phyloP scores from a whole-genome alignment of 1,140 invertebrate genomes.

The Paracyclopina nana region DNA sequence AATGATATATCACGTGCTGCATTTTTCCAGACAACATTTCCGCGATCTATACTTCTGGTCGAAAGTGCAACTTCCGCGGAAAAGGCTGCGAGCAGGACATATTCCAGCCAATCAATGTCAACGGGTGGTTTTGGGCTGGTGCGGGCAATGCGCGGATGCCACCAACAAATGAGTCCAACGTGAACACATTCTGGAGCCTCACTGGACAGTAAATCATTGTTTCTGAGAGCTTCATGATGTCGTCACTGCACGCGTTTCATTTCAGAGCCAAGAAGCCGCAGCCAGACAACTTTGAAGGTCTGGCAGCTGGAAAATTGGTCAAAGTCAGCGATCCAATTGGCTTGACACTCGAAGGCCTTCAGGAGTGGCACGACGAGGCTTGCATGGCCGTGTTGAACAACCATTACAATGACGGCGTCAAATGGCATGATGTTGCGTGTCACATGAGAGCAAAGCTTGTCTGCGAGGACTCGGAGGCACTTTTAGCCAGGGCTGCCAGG shows the following conservation, averaged over 20 bases:
- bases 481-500: neutral
- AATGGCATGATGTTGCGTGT: conserved; percentile 68
- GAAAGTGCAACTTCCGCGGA: conserved; percentile 35
- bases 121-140: conserved; percentile 70
- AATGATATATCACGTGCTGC: neutral
- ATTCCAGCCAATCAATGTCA: conserved; percentile 47
- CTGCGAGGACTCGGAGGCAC: conserved; percentile 13
- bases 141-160: conserved; percentile 54
- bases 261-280: conserved; percentile 32
- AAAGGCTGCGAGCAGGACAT: conserved; percentile 59
- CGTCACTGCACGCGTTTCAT: neutral
- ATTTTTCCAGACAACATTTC: conserved; percentile 11
- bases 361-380: conserved; percentile 38
- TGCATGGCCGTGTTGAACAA: conserved; percentile 57
- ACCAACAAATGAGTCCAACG: conserved; percentile 37
- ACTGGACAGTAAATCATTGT: conserved; percentile 37
- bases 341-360: conserved; percentile 14
- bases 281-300: conserved; percentile 53
- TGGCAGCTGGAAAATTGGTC: conserved; percentile 8
- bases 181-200: conserved; percentile 28
- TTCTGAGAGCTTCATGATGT: too few relatives aligned
- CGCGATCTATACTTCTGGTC: conserved; percentile 10
- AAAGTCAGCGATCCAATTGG: conserved; percentile 11
- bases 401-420: conserved; percentile 63
- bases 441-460: conserved; percentile 34